These are phyloP conservation scores for Eucriotettix oculatus DNA, from an alignment of 2,888 invertebrate genomes.

Conservation along the genomic window DNA sequence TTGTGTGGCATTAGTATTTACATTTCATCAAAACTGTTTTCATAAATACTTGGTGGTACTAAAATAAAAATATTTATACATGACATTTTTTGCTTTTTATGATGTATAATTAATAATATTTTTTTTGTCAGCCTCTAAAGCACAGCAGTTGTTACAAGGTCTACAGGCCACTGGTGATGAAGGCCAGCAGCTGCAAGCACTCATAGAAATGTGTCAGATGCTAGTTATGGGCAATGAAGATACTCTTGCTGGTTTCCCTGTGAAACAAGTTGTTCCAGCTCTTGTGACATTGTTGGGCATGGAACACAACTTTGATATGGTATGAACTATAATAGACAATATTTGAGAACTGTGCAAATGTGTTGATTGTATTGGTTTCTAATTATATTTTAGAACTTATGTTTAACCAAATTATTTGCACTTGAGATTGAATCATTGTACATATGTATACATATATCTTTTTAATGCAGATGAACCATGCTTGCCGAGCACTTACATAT, in stretches of 20 bases:
- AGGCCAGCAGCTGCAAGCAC: slow-evolving; percentile 88
- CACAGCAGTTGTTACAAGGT: slow-evolving; percentile 81
- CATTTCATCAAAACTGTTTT: no score
- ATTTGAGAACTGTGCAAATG: no score
- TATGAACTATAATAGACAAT: slow-evolving; percentile 19
- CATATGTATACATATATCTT: slow-evolving; percentile 1
- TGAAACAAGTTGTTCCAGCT: slow-evolving; percentile 93
- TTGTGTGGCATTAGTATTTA: no score
- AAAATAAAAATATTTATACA: no score
- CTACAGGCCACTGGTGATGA: slow-evolving; percentile 88
- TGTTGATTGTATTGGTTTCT: no score
- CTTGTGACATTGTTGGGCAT: slow-evolving; percentile 81
- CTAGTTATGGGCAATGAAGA: slow-evolving; percentile 99
- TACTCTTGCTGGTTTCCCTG: slow-evolving; percentile 93
- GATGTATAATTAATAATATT: background rate
- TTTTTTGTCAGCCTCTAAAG: slow-evolving; percentile 55
- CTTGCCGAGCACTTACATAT: slow-evolving; percentile 93
- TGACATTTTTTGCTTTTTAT: no score
- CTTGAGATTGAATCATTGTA: background rate
- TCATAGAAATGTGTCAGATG: slow-evolving; percentile 96
- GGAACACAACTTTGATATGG: slow-evolving; percentile 98
- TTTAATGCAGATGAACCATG: slow-evolving; percentile 77
- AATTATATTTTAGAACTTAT: no score
- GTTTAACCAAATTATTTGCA: background rate
- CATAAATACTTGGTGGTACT: no score